Conservation (phyloP, 2,113 vertebrate genomes). For the Sprattus sprattus region DNA sequence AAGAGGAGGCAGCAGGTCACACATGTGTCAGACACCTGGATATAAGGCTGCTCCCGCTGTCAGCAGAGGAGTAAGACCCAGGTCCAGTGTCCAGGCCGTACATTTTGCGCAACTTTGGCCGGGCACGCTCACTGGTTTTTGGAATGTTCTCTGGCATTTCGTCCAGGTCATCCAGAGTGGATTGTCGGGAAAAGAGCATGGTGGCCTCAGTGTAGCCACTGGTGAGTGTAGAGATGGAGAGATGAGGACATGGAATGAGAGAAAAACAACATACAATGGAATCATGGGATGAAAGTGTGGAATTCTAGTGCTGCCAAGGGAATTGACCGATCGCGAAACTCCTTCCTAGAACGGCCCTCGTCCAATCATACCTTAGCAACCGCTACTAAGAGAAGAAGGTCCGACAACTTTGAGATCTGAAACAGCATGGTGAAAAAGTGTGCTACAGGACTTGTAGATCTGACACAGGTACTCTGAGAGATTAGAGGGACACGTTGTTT, state of each 20-base stretch:
- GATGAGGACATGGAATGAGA: slow-evolving; percentile 39
- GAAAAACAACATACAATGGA: slow-evolving; percentile 34
- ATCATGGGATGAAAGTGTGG: slow-evolving; percentile 11
- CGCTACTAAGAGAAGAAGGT: too few species aligned
- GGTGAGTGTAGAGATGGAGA: slow-evolving; percentile 53
- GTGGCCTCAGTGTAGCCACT: slow-evolving; percentile 96
- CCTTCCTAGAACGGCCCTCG: too few species aligned
- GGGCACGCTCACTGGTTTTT: slow-evolving; percentile 96
- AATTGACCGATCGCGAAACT: too few species aligned
- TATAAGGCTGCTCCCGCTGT: slow-evolving; percentile 93
- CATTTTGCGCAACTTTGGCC: slow-evolving; percentile 96
- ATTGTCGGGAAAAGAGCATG: slow-evolving; percentile 95
- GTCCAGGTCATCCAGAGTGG: slow-evolving; percentile 97
- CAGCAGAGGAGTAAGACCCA: slow-evolving; percentile 86
- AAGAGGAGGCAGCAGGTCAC: neutral
- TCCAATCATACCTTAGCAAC: too few species aligned
- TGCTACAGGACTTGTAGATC: too few species aligned
- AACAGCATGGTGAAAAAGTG: too few species aligned
- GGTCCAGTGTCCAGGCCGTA: slow-evolving; percentile 80
- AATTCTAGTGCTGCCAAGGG: neutral
- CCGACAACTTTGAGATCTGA: too few species aligned
- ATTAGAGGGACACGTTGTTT: too few species aligned
- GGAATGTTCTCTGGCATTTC: slow-evolving; percentile 87
- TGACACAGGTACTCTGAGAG: too few species aligned
- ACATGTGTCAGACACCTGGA: slow-evolving; percentile 84